Conservation (phyloP, 2,888 invertebrate species). For the Caenorhabditis doughertyi region DNA sequence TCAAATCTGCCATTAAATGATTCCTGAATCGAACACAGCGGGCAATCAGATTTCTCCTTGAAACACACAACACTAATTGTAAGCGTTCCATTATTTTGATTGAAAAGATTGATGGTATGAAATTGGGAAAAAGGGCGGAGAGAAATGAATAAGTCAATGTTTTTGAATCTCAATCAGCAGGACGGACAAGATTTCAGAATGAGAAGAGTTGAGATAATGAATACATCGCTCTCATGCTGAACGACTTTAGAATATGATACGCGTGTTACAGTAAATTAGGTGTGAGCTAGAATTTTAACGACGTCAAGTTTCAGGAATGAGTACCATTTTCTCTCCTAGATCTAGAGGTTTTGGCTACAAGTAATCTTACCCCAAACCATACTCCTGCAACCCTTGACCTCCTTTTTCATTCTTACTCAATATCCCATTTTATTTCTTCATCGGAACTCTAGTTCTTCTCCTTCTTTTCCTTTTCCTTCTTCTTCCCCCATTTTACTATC, state of each 20-base stretch:
- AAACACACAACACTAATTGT: neutral
- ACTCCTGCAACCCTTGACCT: neutral
- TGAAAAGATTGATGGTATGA: conserved; percentile 11
- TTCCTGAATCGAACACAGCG: conserved; percentile 5
- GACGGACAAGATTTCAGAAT: too few relatives aligned
- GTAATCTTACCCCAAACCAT: too few relatives aligned
- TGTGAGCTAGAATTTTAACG: too few relatives aligned
- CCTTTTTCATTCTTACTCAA: neutral
- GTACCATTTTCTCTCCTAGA: too few relatives aligned
- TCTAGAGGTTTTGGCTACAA: too few relatives aligned
- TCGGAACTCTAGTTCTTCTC: neutral
- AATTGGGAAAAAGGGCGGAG: neutral
- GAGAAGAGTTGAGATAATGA: too few relatives aligned
- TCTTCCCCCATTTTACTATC: conserved; percentile 23
- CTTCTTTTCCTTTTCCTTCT: neutral
- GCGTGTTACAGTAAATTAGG: too few relatives aligned
- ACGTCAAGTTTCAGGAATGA: too few relatives aligned
- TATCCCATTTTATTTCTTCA: neutral
- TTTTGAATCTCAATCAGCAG: too few relatives aligned
- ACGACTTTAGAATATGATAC: too few relatives aligned
- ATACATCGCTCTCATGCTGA: too few relatives aligned
- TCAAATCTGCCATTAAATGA: conserved; percentile 18
- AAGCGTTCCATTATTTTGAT: conserved; percentile 41
- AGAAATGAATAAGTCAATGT: neutral
- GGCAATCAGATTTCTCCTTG: conserved; percentile 24